A percentile compares a stretch with the other conserved stretches of the same genome.
These are phyloP conservation scores for Crepidodera aurea DNA, from an alignment of 2,888 invertebrate genomes.

Conservation along the genomic window DNA sequence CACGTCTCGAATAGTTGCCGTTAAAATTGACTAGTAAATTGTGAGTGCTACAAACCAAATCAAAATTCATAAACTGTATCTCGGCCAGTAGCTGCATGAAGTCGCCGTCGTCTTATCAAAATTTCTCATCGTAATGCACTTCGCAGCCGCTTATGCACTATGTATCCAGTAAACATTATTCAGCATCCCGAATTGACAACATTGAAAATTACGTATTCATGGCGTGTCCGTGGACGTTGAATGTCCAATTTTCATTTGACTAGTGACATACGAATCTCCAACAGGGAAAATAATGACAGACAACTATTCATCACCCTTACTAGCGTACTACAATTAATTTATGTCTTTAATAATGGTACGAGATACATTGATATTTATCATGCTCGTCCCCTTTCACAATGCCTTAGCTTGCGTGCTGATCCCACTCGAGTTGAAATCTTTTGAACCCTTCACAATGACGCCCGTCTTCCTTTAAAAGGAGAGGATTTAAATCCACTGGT, in stretches of 20 bases:
- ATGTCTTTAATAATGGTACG: slow-evolving; percentile 32
- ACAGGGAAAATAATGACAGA: slow-evolving; percentile 29
- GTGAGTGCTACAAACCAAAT: slow-evolving; percentile 3
- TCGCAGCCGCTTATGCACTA: slow-evolving; percentile 10
- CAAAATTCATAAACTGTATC: slow-evolving; percentile 19
- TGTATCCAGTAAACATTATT: slow-evolving; percentile 21
- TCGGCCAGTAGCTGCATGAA: slow-evolving; percentile 16
- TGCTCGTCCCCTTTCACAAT: slow-evolving; percentile 16
- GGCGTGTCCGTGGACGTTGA: slow-evolving; percentile 25
- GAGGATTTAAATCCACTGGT: slow-evolving; percentile 4
- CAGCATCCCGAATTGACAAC: slow-evolving; percentile 23
- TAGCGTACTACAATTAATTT: slow-evolving; percentile 33
- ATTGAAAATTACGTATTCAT: slow-evolving; percentile 32
- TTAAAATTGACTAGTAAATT: not conserved
- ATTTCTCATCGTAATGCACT: slow-evolving; percentile 21
- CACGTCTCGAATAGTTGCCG: not conserved
- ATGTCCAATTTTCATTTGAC: slow-evolving; percentile 30
- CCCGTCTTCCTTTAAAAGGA: slow-evolving; percentile 17
- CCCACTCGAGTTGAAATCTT: slow-evolving; percentile 11
- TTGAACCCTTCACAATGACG: slow-evolving; percentile 14
- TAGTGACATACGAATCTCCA: slow-evolving; percentile 7
- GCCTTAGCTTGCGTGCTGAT: slow-evolving; percentile 15
- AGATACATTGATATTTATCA: slow-evolving; percentile 30
- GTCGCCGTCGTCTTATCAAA: slow-evolving; percentile 14
- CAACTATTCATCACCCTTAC: slow-evolving; percentile 33